Conservation (phyloP, 1,140 invertebrate genomes). For the Camponotus vicinus region DNA sequence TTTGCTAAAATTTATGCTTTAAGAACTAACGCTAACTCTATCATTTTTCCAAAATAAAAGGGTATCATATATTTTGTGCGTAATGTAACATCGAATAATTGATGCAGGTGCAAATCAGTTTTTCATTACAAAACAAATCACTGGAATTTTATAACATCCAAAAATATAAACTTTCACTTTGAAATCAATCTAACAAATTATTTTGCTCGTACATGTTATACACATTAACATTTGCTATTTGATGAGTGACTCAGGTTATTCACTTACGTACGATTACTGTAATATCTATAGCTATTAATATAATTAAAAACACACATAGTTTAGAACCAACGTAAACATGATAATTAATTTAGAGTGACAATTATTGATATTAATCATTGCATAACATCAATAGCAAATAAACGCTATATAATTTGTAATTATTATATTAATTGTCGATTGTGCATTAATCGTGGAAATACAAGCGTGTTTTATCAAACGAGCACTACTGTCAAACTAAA, state of each 20-base stretch:
- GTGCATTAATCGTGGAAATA: slow-evolving; percentile 25
- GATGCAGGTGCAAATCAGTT: not conserved
- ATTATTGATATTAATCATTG: slow-evolving; percentile 25
- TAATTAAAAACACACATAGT: slow-evolving; percentile 23
- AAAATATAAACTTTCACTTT: not conserved
- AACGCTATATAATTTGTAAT: slow-evolving; percentile 13
- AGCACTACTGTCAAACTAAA: not conserved
- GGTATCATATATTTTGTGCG: not conserved
- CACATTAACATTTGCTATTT: slow-evolving; percentile 43
- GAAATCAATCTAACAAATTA: slow-evolving; percentile 36
- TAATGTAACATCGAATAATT: not conserved
- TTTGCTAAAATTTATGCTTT: not conserved
- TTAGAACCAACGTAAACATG: slow-evolving; percentile 31
- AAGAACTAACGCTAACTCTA: not conserved
- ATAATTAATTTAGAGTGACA: slow-evolving; percentile 50
- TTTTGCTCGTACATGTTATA: not conserved
- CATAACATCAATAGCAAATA: slow-evolving; percentile 46
- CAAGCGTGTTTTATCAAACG: not conserved
- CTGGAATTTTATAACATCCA: not conserved
- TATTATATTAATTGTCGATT: slow-evolving; percentile 35
- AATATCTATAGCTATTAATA: slow-evolving; percentile 24
- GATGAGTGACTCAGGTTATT: slow-evolving; percentile 11
- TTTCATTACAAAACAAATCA: not conserved
- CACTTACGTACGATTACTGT: slow-evolving; percentile 18
- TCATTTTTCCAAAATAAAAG: slow-evolving; percentile 3